Percentiles rank a stretch among this genome's conserved stretches.
Conservation (phyloP, 1,140 invertebrate genomes). For the Octopus bimaculoides region DNA sequence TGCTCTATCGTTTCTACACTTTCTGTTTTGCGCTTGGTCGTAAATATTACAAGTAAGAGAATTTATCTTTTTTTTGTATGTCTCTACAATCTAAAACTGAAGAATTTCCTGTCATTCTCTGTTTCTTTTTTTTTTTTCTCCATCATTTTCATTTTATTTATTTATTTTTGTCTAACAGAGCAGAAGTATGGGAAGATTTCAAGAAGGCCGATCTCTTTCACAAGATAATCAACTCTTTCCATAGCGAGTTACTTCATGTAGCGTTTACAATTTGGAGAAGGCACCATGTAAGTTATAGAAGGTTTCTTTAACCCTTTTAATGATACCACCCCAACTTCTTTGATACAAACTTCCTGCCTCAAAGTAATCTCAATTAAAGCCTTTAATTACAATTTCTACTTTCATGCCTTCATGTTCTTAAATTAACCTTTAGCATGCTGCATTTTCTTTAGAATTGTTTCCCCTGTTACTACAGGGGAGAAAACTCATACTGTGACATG, state of each 20-base stretch:
- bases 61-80: not conserved
- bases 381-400: no score
- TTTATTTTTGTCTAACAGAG: constrained; percentile 30
- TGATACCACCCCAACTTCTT: no score
- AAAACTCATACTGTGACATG: no score
- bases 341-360: no score
- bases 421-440: no score
- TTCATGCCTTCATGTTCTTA: no score
- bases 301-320: no score
- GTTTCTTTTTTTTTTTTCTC: not conserved
- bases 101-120: not conserved
- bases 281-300: constrained; percentile 27
- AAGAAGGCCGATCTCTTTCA: constrained; percentile 29
- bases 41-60: constrained; percentile 6
- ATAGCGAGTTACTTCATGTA: constrained; percentile 22
- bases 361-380: no score
- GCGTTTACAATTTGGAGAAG: constrained; percentile 32
- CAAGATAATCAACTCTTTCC: constrained; percentile 27
- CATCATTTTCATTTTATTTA: not conserved
- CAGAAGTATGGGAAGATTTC: constrained; percentile 41
- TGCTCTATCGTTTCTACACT: not conserved
- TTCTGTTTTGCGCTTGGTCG: not conserved
- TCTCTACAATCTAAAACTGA: not conserved
- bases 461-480: no score
- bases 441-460: no score